A percentile compares a stretch with the other conserved stretches of the same genome.
phyloP scores from a whole-genome alignment of 2,888 invertebrate genomes.

The Dolomedes plantarius region DNA sequence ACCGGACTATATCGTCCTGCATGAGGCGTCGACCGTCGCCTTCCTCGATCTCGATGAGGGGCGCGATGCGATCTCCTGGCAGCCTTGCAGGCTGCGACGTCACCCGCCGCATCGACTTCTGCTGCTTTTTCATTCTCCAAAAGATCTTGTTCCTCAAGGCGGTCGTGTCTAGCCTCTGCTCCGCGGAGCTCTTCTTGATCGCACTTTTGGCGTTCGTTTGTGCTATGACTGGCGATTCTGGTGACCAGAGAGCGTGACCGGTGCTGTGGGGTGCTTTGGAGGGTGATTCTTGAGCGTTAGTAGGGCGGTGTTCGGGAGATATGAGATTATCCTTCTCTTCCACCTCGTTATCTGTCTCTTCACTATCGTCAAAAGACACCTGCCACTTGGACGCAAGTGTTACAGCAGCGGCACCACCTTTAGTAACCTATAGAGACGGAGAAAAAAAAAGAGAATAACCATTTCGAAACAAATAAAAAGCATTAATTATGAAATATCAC shows the following conservation, averaged over 20 bases:
- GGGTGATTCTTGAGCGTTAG: slow-evolving; percentile 55
- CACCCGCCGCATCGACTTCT: slow-evolving; percentile 36
- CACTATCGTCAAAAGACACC: slow-evolving; percentile 96
- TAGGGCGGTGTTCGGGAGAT: slow-evolving; percentile 80
- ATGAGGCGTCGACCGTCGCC: slow-evolving; percentile 18
- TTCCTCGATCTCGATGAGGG: slow-evolving; percentile 44
- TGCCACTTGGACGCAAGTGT: slow-evolving; percentile 96
- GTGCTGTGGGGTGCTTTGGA: slow-evolving; percentile 16
- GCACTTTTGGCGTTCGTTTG: neutral
- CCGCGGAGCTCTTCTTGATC: slow-evolving; percentile 1
- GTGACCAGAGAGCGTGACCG: slow-evolving; percentile 21
- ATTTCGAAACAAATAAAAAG: no score
- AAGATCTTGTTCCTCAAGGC: slow-evolving; percentile 32
- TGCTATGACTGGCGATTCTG: neutral
- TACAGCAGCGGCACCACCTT: slow-evolving; percentile 86
- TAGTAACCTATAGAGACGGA: slow-evolving; percentile 89
- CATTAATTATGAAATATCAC: no score
- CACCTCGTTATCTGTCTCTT: slow-evolving; percentile 95
- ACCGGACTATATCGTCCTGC: slow-evolving; percentile 24
- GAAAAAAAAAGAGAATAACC: no score
- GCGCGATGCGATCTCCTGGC: slow-evolving; percentile 21
- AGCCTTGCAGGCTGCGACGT: slow-evolving; percentile 32
- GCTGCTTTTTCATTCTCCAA: slow-evolving; percentile 52
- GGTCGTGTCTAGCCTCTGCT: slow-evolving; percentile 23
- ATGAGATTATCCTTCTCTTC: slow-evolving; percentile 84